phyloP scores from a whole-genome alignment of 1,140 invertebrate species.

The Drosophila pachea region DNA sequence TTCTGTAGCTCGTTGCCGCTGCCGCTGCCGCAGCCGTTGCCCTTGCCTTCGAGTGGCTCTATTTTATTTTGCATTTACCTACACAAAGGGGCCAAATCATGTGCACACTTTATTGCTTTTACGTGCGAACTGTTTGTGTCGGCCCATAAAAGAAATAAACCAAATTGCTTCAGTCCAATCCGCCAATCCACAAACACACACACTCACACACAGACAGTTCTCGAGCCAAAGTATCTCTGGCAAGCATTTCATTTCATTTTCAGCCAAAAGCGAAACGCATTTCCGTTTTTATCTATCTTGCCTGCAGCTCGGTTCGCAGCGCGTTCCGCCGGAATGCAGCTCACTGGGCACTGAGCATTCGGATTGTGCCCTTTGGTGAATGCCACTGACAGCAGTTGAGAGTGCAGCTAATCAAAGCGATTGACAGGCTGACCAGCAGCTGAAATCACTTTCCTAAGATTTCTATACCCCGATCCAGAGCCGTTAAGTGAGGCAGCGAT shows the following conservation, averaged over 20 bases:
- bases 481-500: no score
- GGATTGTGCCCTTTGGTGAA: not conserved
- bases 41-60: slow-evolving; percentile 37
- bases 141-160: slow-evolving; percentile 65
- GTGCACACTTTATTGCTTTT: slow-evolving; percentile 69
- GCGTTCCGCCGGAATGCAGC: slow-evolving; percentile 37
- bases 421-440: slow-evolving; percentile 28
- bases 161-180: slow-evolving; percentile 58
- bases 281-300: slow-evolving; percentile 16
- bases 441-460: slow-evolving; percentile 1
- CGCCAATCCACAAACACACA: not conserved
- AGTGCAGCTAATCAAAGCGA: slow-evolving; percentile 54
- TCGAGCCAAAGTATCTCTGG: slow-evolving; percentile 11
- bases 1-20: slow-evolving; percentile 1
- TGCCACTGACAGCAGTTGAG: not conserved
- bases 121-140: slow-evolving; percentile 74
- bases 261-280: slow-evolving; percentile 46
- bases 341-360: not conserved
- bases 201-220: not conserved
- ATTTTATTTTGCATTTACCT: slow-evolving; percentile 45
- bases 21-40: not conserved
- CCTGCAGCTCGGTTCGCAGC: slow-evolving; percentile 25
- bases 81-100: slow-evolving; percentile 47
- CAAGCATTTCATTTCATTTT: slow-evolving; percentile 60
- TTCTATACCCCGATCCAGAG: no score